A percentile compares a stretch with the other conserved stretches of the same genome.
These are phyloP conservation scores for Alcedo atthis DNA, from an alignment of 2,797 vertebrate species.

Conservation along the genomic window DNA sequence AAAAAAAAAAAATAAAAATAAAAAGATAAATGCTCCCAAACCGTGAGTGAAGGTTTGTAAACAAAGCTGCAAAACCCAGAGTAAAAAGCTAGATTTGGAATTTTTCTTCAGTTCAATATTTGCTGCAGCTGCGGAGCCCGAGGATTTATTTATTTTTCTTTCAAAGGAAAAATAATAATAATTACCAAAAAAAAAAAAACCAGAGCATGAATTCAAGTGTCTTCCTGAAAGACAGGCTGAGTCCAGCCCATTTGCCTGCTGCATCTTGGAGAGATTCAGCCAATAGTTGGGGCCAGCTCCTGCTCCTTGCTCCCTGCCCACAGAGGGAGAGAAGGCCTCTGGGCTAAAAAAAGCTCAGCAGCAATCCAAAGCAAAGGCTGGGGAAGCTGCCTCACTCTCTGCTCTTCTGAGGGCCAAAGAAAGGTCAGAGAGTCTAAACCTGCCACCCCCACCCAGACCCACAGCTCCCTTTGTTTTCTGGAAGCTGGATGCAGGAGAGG, in stretches of 20 bases:
- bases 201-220: neutral
- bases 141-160: slow-evolving; percentile 39
- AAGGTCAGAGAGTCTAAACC: neutral
- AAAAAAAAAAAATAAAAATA: no score
- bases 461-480: neutral
- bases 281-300: neutral
- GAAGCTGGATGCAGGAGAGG: accelerated
- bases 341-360: slow-evolving; percentile 34
- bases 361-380: slow-evolving; percentile 3
- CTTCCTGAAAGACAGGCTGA: neutral
- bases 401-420: neutral
- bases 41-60: neutral
- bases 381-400: neutral
- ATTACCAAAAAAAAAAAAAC: neutral
- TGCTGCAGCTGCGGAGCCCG: neutral
- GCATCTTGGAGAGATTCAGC: neutral
- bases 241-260: neutral
- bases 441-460: neutral
- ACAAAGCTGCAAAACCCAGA: slow-evolving; percentile 1
- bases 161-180: neutral
- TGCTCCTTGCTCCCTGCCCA: neutral
- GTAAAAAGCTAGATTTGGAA: neutral
- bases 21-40: neutral
- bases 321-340: neutral
- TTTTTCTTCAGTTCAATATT: neutral